Percentiles rank a stretch among this genome's conserved stretches.
phyloP scores from a whole-genome alignment of 2,113 vertebrate genomes.

The Cebidichthys violaceus region DNA sequence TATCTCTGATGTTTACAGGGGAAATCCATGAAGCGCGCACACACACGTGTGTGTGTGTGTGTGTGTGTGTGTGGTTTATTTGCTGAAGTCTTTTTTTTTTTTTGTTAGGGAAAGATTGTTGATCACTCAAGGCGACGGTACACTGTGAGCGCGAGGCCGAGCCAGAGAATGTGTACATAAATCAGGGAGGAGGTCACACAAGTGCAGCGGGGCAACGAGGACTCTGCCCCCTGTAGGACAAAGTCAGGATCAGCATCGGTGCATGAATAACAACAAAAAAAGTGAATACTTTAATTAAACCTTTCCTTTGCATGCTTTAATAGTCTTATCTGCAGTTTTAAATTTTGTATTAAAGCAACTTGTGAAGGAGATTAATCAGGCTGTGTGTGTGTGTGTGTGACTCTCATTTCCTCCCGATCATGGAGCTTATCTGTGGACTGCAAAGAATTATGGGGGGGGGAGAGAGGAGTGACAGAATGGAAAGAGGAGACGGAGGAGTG shows the following conservation, averaged over 20 bases:
- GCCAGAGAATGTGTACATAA: slow-evolving; percentile 60
- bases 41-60: slow-evolving; percentile 4
- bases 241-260: background rate
- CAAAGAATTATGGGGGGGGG: slow-evolving; percentile 52
- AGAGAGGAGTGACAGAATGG: slow-evolving; percentile 67
- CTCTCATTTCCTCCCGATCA: slow-evolving; percentile 69
- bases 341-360: too few relatives aligned
- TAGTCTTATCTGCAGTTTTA: slow-evolving; percentile 2
- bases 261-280: background rate
- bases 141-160: slow-evolving; percentile 20
- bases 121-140: slow-evolving; percentile 35
- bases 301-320: background rate
- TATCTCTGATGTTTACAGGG: slow-evolving; percentile 67
- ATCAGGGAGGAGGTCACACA: slow-evolving; percentile 53
- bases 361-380: slow-evolving; percentile 4
- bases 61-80: slow-evolving; percentile 9
- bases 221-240: slow-evolving; percentile 48
- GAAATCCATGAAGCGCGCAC: slow-evolving; percentile 45
- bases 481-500: slow-evolving; percentile 67
- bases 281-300: background rate
- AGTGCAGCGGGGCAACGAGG: background rate
- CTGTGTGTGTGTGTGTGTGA: slow-evolving; percentile 24
- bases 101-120: slow-evolving; percentile 46
- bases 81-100: slow-evolving; percentile 33
- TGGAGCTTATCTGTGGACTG: slow-evolving; percentile 66